Conservation (phyloP, 2,113 vertebrate species). For the Laticauda colubrina region DNA sequence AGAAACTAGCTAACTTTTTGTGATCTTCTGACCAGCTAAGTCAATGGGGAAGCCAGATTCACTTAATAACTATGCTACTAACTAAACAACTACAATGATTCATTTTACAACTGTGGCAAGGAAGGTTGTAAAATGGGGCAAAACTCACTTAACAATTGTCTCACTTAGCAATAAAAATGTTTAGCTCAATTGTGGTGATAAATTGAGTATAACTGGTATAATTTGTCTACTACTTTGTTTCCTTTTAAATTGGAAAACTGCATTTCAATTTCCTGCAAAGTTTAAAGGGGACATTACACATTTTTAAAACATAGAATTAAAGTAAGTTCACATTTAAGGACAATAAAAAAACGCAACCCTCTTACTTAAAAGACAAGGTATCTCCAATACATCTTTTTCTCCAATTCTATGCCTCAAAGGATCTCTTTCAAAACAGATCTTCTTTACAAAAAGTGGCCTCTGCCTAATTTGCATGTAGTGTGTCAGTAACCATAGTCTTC, state of each 20-base stretch:
- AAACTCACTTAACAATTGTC: neutral
- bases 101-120: neutral
- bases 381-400: neutral
- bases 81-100: neutral
- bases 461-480: neutral
- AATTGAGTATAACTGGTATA: neutral
- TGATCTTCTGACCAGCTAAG: neutral
- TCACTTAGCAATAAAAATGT: neutral
- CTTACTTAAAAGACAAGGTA: neutral
- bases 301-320: neutral
- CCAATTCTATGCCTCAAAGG: neutral
- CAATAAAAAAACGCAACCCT: neutral
- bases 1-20: neutral
- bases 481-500: neutral
- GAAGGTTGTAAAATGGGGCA: neutral
- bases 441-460: neutral
- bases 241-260: neutral
- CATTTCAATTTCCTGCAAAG: neutral
- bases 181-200: neutral
- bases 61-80: neutral
- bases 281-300: neutral
- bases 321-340: neutral
- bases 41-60: neutral
- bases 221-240: neutral
- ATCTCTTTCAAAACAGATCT: neutral